Evolutionary conservation across 1,140 invertebrate genomes (phyloP), one percentile per base, ranked within the genome.

Genomic region (Sitophilus oryzae): DNA sequence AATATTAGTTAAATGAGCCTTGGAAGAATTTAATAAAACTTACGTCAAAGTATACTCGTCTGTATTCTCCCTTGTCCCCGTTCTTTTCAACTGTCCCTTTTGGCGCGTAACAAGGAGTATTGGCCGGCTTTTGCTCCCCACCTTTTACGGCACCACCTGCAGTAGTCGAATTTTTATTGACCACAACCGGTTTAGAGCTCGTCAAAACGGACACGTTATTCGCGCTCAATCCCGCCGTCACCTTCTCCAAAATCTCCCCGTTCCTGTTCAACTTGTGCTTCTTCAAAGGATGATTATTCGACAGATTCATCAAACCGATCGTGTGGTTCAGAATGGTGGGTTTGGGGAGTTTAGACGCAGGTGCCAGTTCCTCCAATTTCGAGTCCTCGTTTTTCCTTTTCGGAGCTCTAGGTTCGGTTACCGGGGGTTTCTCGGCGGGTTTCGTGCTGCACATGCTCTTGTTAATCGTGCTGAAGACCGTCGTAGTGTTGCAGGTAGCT

Each of bases 291-390:
- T 66, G 66, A 56, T 70, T 75, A 34, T 66, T 73, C 0, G 75
- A 71, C 5, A 76, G 53, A 57, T 75, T 72, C 36, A 74, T 71
- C 3, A 76, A 60, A 9, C 64, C 70, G n/a, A 66, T 44, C 8
- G 62, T 58, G 41, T 70, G 66, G 36, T 67, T 70, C 14, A 63
- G 46, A 21, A 67, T 66, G 2, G 62, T 66, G 14, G 52, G 59
- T 59, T 68, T 64, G n/a, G 57, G 52, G 18, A 59, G 58, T 37
- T 69, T 66, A 6, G 54, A 11, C 1, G 57, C 59, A 10, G 56
- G 59, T 49, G 65, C 64, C 6, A 10, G 11, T 1, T 14, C 44
- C 20, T 58, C 56, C 25, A 11, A 5, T 30, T 54, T 55, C 2
- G 15, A 43, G 15, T 58, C 58, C 16, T 64, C 61, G 1, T 46